Evolutionary conservation across 1,140 invertebrate species (phyloP).

Genomic region (Galendromus occidentalis): DNA sequence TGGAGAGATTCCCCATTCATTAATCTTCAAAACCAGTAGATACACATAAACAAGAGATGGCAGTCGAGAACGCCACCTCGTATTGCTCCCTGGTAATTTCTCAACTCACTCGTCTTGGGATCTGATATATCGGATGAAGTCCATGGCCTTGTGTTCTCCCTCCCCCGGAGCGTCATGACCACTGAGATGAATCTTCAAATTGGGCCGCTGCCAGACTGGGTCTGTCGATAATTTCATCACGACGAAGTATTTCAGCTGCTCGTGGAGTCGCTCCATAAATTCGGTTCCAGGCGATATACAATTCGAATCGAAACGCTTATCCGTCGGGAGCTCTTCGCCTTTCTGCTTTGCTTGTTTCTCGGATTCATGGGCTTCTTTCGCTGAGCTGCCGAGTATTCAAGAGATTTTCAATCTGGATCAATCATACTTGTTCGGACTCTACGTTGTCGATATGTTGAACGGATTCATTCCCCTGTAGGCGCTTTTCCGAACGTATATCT

Average conservation of each 20-base stretch:
- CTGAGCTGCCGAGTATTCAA: constrained; percentile 37
- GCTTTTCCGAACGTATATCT: background rate
- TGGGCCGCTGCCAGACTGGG: constrained; percentile 48
- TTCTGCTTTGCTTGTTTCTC: constrained; percentile 46
- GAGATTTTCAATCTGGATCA: background rate
- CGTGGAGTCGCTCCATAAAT: constrained; percentile 69
- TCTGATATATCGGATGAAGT: constrained; percentile 73
- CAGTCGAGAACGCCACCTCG: too few species aligned
- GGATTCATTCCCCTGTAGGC: constrained; percentile 9
- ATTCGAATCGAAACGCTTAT: constrained; percentile 76
- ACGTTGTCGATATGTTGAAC: background rate
- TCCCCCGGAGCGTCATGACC: constrained; percentile 53
- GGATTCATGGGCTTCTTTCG: constrained; percentile 56
- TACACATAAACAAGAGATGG: too few species aligned
- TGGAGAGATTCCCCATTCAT: too few species aligned
- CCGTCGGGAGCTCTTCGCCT: constrained; percentile 36
- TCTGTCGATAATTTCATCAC: constrained; percentile 62
- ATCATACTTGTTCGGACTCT: background rate
- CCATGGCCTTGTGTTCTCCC: constrained; percentile 97
- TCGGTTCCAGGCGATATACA: constrained; percentile 79
- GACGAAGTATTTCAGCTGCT: constrained; percentile 69
- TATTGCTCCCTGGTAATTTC: too few species aligned
- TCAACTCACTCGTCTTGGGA: constrained; percentile 38
- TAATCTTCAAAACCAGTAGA: too few species aligned
- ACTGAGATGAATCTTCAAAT: constrained; percentile 28